Evolutionary conservation across 2,888 invertebrate genomes (phyloP).

Genomic region (Tachystola acroxantha): DNA sequence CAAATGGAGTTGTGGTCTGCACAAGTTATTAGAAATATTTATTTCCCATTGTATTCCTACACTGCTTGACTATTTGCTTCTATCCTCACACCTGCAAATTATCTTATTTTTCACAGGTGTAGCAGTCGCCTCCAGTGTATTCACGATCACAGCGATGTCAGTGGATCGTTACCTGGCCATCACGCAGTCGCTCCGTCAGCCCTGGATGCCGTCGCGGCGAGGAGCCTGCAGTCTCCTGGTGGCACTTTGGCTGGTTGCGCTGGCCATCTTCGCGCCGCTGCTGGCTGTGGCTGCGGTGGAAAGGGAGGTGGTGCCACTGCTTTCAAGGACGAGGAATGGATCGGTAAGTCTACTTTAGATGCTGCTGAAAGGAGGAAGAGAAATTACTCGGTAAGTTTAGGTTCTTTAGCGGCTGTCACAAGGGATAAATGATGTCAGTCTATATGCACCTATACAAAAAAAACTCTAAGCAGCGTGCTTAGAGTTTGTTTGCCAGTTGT

Average conservation of each 20-base stretch:
- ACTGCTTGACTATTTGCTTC: too few species aligned
- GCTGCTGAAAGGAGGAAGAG: background rate
- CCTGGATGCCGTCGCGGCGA: slow-evolving; percentile 83
- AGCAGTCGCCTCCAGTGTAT: slow-evolving; percentile 87
- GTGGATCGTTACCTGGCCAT: slow-evolving; percentile 87
- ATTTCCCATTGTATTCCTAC: too few species aligned
- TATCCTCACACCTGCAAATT: too few species aligned
- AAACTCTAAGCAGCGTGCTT: too few species aligned
- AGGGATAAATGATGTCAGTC: too few species aligned
- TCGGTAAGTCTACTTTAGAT: slow-evolving; percentile 40
- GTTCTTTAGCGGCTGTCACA: too few species aligned
- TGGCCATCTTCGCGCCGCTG: slow-evolving; percentile 83
- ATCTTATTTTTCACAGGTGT: slow-evolving; percentile 82
- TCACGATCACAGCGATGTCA: slow-evolving; percentile 88
- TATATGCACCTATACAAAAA: too few species aligned
- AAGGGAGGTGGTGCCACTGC: slow-evolving; percentile 51
- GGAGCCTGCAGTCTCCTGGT: slow-evolving; percentile 82
- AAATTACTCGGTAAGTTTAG: too few species aligned
- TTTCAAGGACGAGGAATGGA: slow-evolving; percentile 48
- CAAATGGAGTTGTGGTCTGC: too few species aligned
- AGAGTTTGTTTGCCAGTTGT: too few species aligned
- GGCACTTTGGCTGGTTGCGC: slow-evolving; percentile 81
- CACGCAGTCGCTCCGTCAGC: slow-evolving; percentile 84
- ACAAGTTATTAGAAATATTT: too few species aligned
- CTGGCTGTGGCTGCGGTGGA: slow-evolving; percentile 72